Base-by-base conservation (phyloP, 2,888 invertebrate species). In the Caenorhabditis sp. region DNA sequence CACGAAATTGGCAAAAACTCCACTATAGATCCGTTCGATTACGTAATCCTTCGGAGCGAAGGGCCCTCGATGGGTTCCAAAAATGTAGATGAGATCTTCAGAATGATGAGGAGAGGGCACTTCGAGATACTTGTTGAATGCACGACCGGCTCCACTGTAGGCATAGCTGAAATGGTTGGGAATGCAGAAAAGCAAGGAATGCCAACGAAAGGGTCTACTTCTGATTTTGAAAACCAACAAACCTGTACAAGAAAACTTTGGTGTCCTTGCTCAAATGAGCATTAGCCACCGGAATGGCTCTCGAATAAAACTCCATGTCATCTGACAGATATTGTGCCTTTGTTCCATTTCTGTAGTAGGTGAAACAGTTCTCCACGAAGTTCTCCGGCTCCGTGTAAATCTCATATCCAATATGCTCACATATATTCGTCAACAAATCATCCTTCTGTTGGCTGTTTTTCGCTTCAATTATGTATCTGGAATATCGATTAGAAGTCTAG, bases 1-100 rank as follows among this genome's bases (percentile, higher is more conserved):
- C 12, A 86, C 51, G 61, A 83, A 86, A 58, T 84, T 63, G 1
- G 86, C 84, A n/a, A 83, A 77, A n/a, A 86, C 41, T 49, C 84
- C 86, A 72, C 74, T 80, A 44, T 80, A 86, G 19, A 81, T 75
- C 19, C 51, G 26, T 38, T 86, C 86, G 58, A 86, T 83, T 2
- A 35, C 56, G 35, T 83, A 86, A 38, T 86, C 86, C 19, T 84
- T 86, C 12, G 51, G 58, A 2, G 56, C 56, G 28, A 84, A 61
- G 0, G 51, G 41, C 8, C 61, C 66, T 31, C 86, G 82, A 74
- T 86, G 80, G n/a, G 82, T 80, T 38, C 86, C 86, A 38, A 86
- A 79, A 19, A 69, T 24, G 58, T 86, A 86, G 56, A 85, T 82
- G 63, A 80, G 73, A 59, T 86, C 86, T 74, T 86, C 86, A 8